A percentile compares a stretch with the other conserved stretches of the same genome.
Conservation (phyloP, 1,140 invertebrate species). For the Drosophila teissieri region DNA sequence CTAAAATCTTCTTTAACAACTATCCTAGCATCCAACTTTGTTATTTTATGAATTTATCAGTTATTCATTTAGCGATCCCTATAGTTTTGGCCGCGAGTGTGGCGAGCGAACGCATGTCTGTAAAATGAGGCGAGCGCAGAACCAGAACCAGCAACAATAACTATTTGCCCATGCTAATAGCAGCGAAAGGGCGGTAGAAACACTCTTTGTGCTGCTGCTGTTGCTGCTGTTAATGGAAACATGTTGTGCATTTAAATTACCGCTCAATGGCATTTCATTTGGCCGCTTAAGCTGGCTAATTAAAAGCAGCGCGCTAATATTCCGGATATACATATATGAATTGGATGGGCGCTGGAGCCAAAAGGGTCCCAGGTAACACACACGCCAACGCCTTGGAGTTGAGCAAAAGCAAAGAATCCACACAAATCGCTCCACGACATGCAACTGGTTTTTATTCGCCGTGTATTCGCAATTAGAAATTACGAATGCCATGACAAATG, state of each 20-base stretch:
- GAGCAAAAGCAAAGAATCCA: not conserved
- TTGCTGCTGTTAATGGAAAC: conserved; percentile 62
- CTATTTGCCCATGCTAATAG: conserved; percentile 56
- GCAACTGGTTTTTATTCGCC: conserved; percentile 45
- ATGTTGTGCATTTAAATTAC: conserved; percentile 77
- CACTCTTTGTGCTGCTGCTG: conserved; percentile 15
- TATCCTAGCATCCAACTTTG: no score
- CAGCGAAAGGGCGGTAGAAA: conserved; percentile 20
- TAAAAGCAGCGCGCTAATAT: conserved; percentile 51
- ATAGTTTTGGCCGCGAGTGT: not conserved
- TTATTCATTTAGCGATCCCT: not conserved
- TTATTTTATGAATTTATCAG: no score
- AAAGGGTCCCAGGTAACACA: conserved; percentile 14
- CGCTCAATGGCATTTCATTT: conserved; percentile 72
- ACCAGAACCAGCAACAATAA: conserved; percentile 53
- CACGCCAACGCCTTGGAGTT: conserved; percentile 51
- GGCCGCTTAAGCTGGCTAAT: conserved; percentile 57
- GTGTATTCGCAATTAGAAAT: conserved; percentile 46
- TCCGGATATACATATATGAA: conserved; percentile 42
- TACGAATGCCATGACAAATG: conserved; percentile 58
- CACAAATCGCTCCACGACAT: conserved; percentile 59
- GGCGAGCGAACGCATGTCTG: conserved; percentile 30
- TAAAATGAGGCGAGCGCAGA: conserved; percentile 35
- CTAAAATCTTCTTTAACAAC: no score
- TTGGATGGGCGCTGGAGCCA: conserved; percentile 10